phyloP scores from a whole-genome alignment of 2,797 vertebrate species.

The Peromyscus aztecus region DNA sequence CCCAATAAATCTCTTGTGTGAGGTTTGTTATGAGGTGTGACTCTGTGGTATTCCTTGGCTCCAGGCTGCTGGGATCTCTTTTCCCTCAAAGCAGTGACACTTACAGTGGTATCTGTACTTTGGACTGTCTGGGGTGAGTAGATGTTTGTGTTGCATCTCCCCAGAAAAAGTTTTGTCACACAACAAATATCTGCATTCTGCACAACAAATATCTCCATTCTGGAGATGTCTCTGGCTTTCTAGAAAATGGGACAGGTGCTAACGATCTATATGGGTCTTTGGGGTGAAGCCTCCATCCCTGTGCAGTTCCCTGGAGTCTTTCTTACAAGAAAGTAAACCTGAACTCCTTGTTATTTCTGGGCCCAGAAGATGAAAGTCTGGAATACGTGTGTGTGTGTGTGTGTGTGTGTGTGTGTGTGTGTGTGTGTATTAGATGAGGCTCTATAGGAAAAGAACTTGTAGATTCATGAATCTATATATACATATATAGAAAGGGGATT shows the following conservation, averaged over 20 bases:
- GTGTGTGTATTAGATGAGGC: too few species aligned
- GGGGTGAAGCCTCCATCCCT: background rate
- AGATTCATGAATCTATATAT: background rate
- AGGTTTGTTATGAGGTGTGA: too few species aligned
- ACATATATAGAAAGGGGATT: background rate
- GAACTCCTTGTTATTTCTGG: background rate
- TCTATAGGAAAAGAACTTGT: background rate
- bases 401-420: too few species aligned
- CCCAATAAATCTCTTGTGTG: too few species aligned
- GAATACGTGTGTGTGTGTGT: background rate
- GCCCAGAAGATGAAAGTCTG: background rate
- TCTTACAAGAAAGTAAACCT: background rate
- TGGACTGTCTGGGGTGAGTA: background rate
- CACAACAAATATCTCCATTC: too few species aligned
- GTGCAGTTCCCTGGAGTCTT: background rate
- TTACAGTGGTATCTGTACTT: background rate
- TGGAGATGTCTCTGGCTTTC: background rate
- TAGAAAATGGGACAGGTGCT: background rate
- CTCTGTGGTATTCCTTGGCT: too few species aligned
- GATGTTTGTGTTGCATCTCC: background rate
- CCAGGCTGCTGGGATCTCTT: too few species aligned
- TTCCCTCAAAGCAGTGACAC: background rate
- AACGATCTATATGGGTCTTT: background rate
- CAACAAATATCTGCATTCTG: background rate
- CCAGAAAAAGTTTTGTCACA: background rate